A percentile compares a stretch with the other conserved stretches of the same genome.
Evolutionary conservation across 2,113 vertebrate genomes (phyloP).

Genomic region (Etia nguti): DNA sequence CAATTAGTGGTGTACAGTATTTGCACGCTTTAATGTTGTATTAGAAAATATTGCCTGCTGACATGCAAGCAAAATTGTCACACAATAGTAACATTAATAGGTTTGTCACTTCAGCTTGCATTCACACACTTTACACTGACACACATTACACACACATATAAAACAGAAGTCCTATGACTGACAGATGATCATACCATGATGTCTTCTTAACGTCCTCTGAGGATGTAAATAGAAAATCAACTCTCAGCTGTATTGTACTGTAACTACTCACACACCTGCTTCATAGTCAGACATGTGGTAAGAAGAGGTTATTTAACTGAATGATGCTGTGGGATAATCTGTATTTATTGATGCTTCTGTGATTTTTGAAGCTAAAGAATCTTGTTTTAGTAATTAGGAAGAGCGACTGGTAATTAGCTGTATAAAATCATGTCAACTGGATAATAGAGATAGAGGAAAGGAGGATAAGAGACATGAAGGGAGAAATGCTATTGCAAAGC

Average conservation of each 20-base stretch:
- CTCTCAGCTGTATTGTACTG: not conserved
- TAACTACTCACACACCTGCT: constrained; percentile 16
- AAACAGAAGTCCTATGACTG: constrained; percentile 15
- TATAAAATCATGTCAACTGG: not conserved
- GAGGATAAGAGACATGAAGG: not conserved
- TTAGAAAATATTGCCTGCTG: not conserved
- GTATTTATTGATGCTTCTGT: not conserved
- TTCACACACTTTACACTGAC: not conserved
- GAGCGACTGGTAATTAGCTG: constrained; percentile 11
- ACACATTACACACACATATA: not conserved
- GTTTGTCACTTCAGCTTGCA: not conserved
- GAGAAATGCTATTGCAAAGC: not conserved
- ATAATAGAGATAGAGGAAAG: not conserved
- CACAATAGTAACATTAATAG: not conserved
- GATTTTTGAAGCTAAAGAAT: constrained; percentile 1
- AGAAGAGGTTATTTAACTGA: not conserved
- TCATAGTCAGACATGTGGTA: not conserved
- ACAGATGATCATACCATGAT: constrained; percentile 21
- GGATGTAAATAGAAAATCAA: constrained; percentile 19
- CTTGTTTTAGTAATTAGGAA: constrained; percentile 27
- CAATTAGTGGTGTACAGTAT: not conserved
- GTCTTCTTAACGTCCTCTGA: constrained; percentile 10
- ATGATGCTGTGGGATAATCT: not conserved
- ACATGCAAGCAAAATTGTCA: not conserved
- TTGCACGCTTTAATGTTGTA: not conserved